Evolutionary conservation across 1,140 invertebrate species (phyloP).

Genomic region (Samia ricini): DNA sequence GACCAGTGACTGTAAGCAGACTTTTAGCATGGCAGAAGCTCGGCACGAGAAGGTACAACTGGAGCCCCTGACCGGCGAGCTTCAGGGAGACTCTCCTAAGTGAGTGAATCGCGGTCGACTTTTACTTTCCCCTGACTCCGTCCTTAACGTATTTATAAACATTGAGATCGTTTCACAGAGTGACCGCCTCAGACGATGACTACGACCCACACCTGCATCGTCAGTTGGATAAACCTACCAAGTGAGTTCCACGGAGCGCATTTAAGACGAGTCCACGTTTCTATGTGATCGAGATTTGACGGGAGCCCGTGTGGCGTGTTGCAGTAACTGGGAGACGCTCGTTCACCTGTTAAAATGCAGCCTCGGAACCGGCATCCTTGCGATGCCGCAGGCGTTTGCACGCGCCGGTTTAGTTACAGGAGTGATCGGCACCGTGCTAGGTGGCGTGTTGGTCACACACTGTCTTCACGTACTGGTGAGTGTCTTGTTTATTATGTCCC

Average conservation of each 20-base stretch:
- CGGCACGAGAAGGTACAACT: constrained; percentile 32
- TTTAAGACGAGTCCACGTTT: neutral
- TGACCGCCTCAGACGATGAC: constrained; percentile 26
- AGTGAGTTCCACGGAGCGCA: constrained; percentile 23
- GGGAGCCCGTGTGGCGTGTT: constrained; percentile 7
- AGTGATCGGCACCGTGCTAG: constrained; percentile 78
- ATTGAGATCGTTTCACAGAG: constrained; percentile 10
- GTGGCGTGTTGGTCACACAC: constrained; percentile 81
- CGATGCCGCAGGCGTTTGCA: constrained; percentile 88
- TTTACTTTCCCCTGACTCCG: too few species aligned
- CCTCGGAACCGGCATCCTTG: constrained; percentile 88
- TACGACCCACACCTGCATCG: constrained; percentile 53
- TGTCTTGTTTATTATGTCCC: neutral
- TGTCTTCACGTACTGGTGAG: constrained; percentile 82
- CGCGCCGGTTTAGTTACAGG: constrained; percentile 84
- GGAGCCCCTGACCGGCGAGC: constrained; percentile 22
- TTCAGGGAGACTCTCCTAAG: neutral
- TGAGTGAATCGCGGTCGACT: too few species aligned
- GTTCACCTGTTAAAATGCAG: constrained; percentile 85
- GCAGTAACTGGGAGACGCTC: constrained; percentile 82
- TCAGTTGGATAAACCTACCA: constrained; percentile 35
- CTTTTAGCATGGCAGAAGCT: too few species aligned
- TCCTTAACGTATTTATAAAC: too few species aligned
- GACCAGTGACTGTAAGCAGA: too few species aligned
- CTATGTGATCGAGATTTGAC: neutral